Base-by-base conservation (phyloP, 1,140 invertebrate species). In the Scaptomyza graminum region DNA sequence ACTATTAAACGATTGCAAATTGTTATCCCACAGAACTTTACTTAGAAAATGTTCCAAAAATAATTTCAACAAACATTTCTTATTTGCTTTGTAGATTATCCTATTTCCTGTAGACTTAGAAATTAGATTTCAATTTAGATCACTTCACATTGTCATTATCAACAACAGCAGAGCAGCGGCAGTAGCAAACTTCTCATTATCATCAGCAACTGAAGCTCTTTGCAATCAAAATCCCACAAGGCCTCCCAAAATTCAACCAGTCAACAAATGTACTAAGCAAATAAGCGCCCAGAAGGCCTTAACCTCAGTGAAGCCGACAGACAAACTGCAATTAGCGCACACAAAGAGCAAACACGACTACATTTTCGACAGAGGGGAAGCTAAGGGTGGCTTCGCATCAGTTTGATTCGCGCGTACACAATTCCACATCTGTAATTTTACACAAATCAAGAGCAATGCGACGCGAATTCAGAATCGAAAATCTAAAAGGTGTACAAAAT, bases 291-390 rank as follows among this genome's bases (percentile, higher is more conserved):
- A 5, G 31, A 52, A 46, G 52, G 51, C 49, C 60, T 62, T 47
- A 82, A 60, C 51, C 61, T 69, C 60, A n/a, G 34, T 18, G 37
- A 15, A 54, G 15, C 28, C 43, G 64, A 43, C 76, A 60, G 62
- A 57, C 76, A 76, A 78, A 85, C 64, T 85, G 73, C 80, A 84
- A 84, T 84, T 76, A 84, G 61, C 46, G 60, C 60, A 68, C 55
- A 61, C 74, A 65, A 76, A 55, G 60, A 61, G 63, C 83, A 70
- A 85, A 85, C 60, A 85, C 56, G 63, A 70, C 68, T 5, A 61
- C 46, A 71, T 75, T 62, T 34, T 54, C 28, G 15, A 54, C 69
- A 25, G 13, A 12, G 74, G 22, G 25, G 13, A 12, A 51, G 25
- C 9, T 49, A 62, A 57, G 75, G 63, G 62, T 74, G 55, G 37